Conservation (phyloP, 2,888 invertebrate species). For the Andrena bucephala region DNA sequence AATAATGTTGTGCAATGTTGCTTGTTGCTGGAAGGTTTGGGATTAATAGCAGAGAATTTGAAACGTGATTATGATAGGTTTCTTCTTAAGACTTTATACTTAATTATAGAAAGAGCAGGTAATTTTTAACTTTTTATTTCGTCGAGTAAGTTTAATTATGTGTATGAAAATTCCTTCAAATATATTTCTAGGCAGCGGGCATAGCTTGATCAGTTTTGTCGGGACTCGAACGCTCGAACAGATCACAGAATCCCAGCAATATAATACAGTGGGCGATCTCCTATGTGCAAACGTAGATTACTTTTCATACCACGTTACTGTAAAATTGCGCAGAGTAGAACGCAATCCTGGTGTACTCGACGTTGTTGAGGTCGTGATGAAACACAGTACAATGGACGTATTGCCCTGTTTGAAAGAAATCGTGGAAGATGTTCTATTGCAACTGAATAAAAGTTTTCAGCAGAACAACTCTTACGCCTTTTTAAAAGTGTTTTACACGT, state of each 20-base stretch:
- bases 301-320: slow-evolving; percentile 90
- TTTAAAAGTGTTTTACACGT: slow-evolving; percentile 90
- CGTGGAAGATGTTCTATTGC: slow-evolving; percentile 89
- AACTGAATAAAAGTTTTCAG: slow-evolving; percentile 88
- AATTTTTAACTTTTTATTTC: slow-evolving; percentile 40
- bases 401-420: slow-evolving; percentile 89
- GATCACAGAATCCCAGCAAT: slow-evolving; percentile 87
- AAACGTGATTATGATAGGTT: slow-evolving; percentile 87
- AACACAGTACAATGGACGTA: slow-evolving; percentile 88
- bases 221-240: slow-evolving; percentile 87
- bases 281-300: slow-evolving; percentile 91
- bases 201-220: slow-evolving; percentile 88
- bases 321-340: slow-evolving; percentile 88
- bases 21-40: slow-evolving; percentile 90
- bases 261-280: slow-evolving; percentile 87
- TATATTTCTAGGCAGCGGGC: slow-evolving; percentile 87
- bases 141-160: no score
- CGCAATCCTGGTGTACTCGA: slow-evolving; percentile 89
- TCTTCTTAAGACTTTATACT: slow-evolving; percentile 89
- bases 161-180: neutral
- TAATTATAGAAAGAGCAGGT: slow-evolving; percentile 91
- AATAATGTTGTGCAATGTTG: slow-evolving; percentile 89
- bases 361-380: slow-evolving; percentile 90
- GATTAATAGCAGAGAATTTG: slow-evolving; percentile 87
- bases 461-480: slow-evolving; percentile 88